Percentiles rank a stretch among this genome's conserved stretches.
Conservation (phyloP, 2,113 vertebrate species). For the Pluvialis apricaria region DNA sequence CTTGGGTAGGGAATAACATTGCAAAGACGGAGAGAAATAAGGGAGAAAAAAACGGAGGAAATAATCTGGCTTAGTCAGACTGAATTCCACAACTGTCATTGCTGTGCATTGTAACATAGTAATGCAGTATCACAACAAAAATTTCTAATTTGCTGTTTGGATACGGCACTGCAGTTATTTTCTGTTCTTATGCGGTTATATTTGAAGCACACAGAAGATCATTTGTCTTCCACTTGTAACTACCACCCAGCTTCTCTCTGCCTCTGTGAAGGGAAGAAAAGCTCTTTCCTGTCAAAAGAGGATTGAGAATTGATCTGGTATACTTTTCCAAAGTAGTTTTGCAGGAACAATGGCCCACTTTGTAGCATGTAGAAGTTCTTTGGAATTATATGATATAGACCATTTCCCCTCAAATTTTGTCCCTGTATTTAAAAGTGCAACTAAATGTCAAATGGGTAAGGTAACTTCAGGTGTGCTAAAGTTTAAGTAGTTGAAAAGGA, state of each 20-base stretch:
- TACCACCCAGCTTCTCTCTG: background rate
- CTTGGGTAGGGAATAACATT: background rate
- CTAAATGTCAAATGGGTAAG: background rate
- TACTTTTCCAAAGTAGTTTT: background rate
- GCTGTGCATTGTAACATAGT: background rate
- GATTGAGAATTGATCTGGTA: background rate
- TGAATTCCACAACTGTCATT: background rate
- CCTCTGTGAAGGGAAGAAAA: background rate
- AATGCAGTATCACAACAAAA: background rate
- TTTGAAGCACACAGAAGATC: background rate
- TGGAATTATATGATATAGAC: background rate
- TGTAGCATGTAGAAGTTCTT: background rate
- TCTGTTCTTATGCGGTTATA: background rate
- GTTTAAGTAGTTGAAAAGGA: background rate
- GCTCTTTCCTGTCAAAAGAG: background rate
- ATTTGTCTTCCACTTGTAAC: background rate
- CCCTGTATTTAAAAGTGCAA: background rate
- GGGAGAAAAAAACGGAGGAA: background rate
- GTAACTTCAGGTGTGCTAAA: background rate
- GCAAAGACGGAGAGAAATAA: background rate
- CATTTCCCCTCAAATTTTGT: background rate
- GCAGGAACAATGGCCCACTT: background rate
- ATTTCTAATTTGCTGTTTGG: background rate
- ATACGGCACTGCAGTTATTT: background rate
- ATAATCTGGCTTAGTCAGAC: background rate